Evolutionary conservation across 2,888 invertebrate genomes (phyloP).

Genomic region (Exocentrus adspersus): DNA sequence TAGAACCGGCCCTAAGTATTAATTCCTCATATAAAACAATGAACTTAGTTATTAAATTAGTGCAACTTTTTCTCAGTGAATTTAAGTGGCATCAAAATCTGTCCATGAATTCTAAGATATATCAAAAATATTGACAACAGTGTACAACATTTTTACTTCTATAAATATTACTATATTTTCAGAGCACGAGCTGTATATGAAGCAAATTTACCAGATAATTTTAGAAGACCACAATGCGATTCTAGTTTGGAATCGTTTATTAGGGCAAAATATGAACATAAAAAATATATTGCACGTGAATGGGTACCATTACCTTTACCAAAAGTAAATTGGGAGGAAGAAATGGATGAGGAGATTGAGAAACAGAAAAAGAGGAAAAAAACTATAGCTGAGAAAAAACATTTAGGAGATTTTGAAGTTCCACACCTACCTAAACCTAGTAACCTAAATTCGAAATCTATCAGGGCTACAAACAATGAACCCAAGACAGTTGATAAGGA

Average conservation of each 20-base stretch:
- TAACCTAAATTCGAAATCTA: constrained; percentile 67
- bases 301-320: constrained; percentile 92
- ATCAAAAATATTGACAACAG: too few species aligned
- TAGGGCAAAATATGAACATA: constrained; percentile 97
- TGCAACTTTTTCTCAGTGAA: too few species aligned
- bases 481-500: constrained; percentile 39
- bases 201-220: constrained; percentile 95
- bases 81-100: too few species aligned
- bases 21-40: too few species aligned
- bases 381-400: constrained; percentile 60
- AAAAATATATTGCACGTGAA: constrained; percentile 98
- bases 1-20: too few species aligned
- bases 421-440: constrained; percentile 72
- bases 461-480: constrained; percentile 52
- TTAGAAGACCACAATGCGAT: constrained; percentile 93
- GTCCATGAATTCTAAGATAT: too few species aligned
- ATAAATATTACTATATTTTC: constrained; percentile 10
- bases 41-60: too few species aligned
- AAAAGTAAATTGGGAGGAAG: constrained; percentile 80
- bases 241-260: constrained; percentile 95
- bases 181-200: constrained; percentile 96
- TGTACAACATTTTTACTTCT: background rate
- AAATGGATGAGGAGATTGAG: constrained; percentile 67
- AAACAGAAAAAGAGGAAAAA: constrained; percentile 86
- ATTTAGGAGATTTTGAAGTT: constrained; percentile 62